Percentiles rank a stretch among this genome's conserved stretches.
Evolutionary conservation across 2,113 vertebrate genomes (phyloP).

Genomic region (Phoxinus phoxinus): DNA sequence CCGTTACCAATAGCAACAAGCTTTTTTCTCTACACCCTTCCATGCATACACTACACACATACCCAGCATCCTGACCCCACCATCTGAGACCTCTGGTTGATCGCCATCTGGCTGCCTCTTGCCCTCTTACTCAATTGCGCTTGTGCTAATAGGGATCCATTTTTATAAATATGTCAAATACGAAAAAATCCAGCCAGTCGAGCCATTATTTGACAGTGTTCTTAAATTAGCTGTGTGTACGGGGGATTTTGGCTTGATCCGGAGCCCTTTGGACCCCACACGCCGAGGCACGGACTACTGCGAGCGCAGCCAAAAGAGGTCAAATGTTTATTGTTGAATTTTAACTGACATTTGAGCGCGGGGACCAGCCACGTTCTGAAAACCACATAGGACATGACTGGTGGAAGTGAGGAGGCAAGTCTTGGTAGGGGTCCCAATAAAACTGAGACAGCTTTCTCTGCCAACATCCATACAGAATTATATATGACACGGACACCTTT

Average conservation of each 20-base stretch:
- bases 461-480: constrained; percentile 8
- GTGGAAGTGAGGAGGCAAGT: constrained; percentile 41
- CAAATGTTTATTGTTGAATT: constrained; percentile 53
- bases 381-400: constrained; percentile 50
- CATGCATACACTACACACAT: not conserved
- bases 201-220: constrained; percentile 35
- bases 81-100: constrained; percentile 4
- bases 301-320: not conserved
- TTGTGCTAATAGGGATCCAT: constrained; percentile 38
- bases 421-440: constrained; percentile 24
- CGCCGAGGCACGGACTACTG: constrained; percentile 12
- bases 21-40: not conserved
- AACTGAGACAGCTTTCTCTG: constrained; percentile 10
- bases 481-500: constrained; percentile 15
- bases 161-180: constrained; percentile 43
- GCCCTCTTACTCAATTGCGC: constrained; percentile 26
- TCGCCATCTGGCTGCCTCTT: constrained; percentile 14
- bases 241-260: constrained; percentile 41
- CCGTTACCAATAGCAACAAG: constrained; percentile 46
- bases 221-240: constrained; percentile 22
- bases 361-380: constrained; percentile 33
- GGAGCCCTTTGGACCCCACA: constrained; percentile 35
- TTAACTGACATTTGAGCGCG: constrained; percentile 42
- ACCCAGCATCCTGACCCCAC: constrained; percentile 18
- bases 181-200: constrained; percentile 4